Conservation (phyloP, 2,888 invertebrate species). For the Calameuta filiformis region DNA sequence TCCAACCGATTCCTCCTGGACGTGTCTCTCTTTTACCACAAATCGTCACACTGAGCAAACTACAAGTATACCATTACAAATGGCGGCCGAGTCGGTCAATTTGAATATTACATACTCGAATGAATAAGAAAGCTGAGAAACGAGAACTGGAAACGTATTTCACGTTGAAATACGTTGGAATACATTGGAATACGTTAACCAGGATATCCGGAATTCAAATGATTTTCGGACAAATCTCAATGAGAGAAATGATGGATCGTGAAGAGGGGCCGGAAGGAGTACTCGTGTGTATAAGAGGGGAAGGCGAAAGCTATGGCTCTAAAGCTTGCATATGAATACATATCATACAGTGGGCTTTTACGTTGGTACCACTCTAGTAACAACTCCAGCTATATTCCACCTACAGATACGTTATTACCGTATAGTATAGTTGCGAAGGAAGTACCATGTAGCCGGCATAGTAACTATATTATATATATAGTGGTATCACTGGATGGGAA, state of each 20-base stretch:
- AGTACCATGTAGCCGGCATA: neutral
- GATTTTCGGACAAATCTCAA: neutral
- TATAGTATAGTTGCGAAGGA: neutral
- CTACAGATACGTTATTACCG: neutral
- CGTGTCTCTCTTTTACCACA: neutral
- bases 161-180: neutral
- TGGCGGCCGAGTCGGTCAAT: neutral
- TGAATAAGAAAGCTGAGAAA: neutral
- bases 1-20: conserved; percentile 8
- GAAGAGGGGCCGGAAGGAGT: neutral
- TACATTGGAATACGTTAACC: neutral
- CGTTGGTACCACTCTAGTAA: conserved; percentile 6
- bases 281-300: neutral
- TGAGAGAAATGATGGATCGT: neutral
- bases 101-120: neutral
- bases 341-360: conserved; percentile 8
- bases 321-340: conserved; percentile 6
- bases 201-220: neutral
- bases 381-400: neutral
- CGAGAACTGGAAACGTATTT: neutral
- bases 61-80: neutral
- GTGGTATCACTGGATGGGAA: neutral
- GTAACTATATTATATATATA: neutral
- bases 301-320: neutral
- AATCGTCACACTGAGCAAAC: neutral